These are phyloP conservation scores for Amitus sp. DNA, from an alignment of 2,888 invertebrate genomes.

Conservation along the genomic window DNA sequence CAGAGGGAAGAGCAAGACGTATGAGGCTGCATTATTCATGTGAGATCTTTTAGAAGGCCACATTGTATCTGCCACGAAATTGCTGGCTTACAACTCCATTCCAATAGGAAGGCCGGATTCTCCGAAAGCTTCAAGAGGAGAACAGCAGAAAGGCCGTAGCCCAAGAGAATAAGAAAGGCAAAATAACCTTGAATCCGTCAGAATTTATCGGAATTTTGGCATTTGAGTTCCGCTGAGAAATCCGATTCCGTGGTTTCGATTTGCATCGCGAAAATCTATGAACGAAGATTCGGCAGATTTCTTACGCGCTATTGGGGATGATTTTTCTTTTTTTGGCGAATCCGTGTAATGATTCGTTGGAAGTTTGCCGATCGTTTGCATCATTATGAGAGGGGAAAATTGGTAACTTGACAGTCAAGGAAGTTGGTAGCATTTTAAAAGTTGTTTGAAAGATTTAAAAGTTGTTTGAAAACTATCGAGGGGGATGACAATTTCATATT, in stretches of 20 bases:
- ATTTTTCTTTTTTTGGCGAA: too few species aligned
- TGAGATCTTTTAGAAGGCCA: slow-evolving; percentile 53
- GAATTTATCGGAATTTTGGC: slow-evolving; percentile 32
- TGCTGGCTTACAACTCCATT: slow-evolving; percentile 49
- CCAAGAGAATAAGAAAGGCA: slow-evolving; percentile 10
- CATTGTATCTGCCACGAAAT: slow-evolving; percentile 44
- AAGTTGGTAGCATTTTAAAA: too few species aligned
- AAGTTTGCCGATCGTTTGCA: too few species aligned
- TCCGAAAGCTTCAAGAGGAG: slow-evolving; percentile 32
- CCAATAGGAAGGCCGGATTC: slow-evolving; percentile 40
- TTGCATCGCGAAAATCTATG: too few species aligned
- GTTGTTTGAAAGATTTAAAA: too few species aligned
- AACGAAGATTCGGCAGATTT: too few species aligned
- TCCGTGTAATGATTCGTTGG: too few species aligned
- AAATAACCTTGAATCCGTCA: not conserved
- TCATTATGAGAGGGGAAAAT: too few species aligned
- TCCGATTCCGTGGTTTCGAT: slow-evolving; percentile 35
- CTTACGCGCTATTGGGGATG: too few species aligned
- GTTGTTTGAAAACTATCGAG: too few species aligned
- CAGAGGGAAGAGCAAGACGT: slow-evolving; percentile 56
- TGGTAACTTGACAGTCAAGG: too few species aligned
- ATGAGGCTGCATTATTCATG: slow-evolving; percentile 60
- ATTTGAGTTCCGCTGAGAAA: slow-evolving; percentile 25
- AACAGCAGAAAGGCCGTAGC: slow-evolving; percentile 34
- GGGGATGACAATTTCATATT: too few species aligned